Percentiles rank a stretch among this genome's conserved stretches.
These are phyloP conservation scores for Nomada fucata DNA, from an alignment of 2,888 invertebrate genomes.

Conservation along the genomic window DNA sequence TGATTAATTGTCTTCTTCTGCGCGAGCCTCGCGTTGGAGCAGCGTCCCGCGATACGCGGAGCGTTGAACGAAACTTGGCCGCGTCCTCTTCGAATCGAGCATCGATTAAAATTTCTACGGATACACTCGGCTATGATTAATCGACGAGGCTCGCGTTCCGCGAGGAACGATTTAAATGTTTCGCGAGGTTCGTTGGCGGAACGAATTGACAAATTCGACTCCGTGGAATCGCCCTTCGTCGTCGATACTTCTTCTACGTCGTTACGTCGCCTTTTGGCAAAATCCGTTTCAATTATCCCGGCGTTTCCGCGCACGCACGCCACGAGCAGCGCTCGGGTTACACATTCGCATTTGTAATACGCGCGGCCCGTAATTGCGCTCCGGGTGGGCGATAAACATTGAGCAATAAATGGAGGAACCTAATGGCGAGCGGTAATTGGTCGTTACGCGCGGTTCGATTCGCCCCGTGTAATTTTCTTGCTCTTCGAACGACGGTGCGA, in stretches of 20 bases:
- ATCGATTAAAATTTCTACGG: background rate
- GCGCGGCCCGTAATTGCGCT: constrained; percentile 32
- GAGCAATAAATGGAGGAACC: constrained; percentile 59
- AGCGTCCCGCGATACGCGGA: background rate
- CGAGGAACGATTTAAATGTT: background rate
- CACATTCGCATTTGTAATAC: constrained; percentile 67
- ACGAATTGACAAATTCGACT: background rate
- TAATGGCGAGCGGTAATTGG: constrained; percentile 58
- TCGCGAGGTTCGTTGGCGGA: background rate
- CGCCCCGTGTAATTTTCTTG: constrained; percentile 4
- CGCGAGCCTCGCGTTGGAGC: background rate
- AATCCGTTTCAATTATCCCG: constrained; percentile 1
- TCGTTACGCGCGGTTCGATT: constrained; percentile 48
- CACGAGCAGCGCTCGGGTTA: constrained; percentile 22
- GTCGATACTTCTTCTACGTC: background rate
- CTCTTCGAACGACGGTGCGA: background rate
- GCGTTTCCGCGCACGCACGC: constrained; percentile 6
- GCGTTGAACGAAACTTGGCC: background rate
- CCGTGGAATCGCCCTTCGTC: background rate
- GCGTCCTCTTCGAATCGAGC: background rate
- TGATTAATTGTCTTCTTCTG: background rate
- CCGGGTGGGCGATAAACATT: constrained; percentile 64
- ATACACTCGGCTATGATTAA: background rate
- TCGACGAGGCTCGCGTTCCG: background rate
- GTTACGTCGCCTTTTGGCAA: background rate